Evolutionary conservation across 2,797 vertebrate species (phyloP).

Genomic region (Sylvia borin): DNA sequence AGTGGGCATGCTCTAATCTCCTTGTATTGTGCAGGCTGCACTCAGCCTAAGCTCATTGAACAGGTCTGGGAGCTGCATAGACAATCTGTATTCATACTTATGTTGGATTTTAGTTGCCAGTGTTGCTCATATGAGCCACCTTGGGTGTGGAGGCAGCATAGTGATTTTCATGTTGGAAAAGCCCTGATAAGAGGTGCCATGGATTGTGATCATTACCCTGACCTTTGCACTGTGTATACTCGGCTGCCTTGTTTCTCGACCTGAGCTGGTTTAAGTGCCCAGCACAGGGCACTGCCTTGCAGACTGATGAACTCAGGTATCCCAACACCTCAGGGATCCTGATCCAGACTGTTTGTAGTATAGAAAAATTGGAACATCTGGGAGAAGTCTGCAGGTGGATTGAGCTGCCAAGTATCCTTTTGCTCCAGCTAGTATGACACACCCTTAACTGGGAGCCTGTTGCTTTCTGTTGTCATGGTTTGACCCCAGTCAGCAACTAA

Average conservation of each 20-base stretch:
- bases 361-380: not conserved
- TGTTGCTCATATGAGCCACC: not conserved
- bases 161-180: not conserved
- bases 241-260: rapidly evolving
- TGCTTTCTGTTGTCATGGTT: not conserved
- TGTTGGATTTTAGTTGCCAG: not conserved
- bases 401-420: not conserved
- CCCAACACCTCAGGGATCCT: not conserved
- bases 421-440: not conserved
- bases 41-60: not conserved
- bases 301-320: not conserved
- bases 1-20: not conserved
- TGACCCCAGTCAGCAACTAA: not conserved
- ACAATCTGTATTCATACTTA: not conserved
- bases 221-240: not conserved
- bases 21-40: not conserved
- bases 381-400: not conserved
- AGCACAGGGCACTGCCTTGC: not conserved
- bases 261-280: not conserved
- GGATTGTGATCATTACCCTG: not conserved
- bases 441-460: not conserved
- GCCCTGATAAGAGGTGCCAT: not conserved
- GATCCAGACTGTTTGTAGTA: not conserved
- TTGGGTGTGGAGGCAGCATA: not conserved
- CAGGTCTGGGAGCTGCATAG: not conserved